Evolutionary conservation across 2,888 invertebrate species (phyloP).

Genomic region (Thysanoteuthis rhombus): DNA sequence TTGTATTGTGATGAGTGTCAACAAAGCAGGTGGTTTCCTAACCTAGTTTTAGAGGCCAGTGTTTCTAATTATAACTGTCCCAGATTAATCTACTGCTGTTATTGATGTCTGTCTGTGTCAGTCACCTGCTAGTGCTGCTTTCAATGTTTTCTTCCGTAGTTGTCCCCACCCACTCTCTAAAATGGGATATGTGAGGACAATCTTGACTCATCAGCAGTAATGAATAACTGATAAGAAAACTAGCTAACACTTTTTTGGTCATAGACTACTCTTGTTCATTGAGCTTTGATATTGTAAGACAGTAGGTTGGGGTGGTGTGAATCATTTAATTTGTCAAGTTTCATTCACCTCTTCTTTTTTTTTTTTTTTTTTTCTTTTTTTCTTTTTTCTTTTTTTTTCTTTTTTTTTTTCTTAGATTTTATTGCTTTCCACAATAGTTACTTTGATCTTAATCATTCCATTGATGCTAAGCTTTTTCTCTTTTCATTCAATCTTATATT

Average conservation of each 20-base stretch:
- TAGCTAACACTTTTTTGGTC: background rate
- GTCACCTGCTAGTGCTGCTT: too few relatives aligned
- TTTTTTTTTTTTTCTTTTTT: too few relatives aligned
- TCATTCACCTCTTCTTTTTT: too few relatives aligned
- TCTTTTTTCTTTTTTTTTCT: too few relatives aligned
- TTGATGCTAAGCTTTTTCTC: too few relatives aligned
- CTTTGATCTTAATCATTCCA: too few relatives aligned
- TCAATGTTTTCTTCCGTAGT: background rate
- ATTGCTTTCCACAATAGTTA: too few relatives aligned
- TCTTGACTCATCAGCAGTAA: background rate
- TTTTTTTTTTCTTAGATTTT: too few relatives aligned
- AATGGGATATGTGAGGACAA: background rate
- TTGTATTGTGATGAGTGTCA: background rate
- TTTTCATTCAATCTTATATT: too few relatives aligned
- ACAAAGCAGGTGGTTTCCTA: slow-evolving; percentile 12
- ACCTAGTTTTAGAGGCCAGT: background rate
- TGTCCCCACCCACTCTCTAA: background rate
- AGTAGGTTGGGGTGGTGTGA: too few relatives aligned
- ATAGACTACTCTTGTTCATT: background rate
- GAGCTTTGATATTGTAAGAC: too few relatives aligned
- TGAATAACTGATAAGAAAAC: slow-evolving; percentile 12
- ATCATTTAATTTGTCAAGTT: too few relatives aligned
- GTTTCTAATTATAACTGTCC: background rate
- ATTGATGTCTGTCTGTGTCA: background rate
- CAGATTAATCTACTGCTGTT: background rate